Percentiles rank a stretch among this genome's conserved stretches.
These are phyloP conservation scores for Poeciliopsis retropinna DNA, from an alignment of 2,113 vertebrate genomes.

Conservation along the genomic window DNA sequence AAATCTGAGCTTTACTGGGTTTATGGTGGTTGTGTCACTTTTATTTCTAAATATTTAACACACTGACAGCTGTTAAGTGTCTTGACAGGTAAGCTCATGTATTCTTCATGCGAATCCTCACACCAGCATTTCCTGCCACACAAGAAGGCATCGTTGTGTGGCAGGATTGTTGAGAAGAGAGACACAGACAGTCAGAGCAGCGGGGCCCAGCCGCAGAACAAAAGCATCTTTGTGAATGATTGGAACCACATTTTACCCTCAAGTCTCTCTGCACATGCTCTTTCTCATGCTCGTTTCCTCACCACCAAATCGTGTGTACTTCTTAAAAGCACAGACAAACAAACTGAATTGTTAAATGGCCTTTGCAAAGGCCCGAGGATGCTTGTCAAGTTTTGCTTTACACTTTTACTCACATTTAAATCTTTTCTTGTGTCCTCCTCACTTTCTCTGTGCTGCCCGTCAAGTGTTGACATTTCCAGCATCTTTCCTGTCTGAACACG, in stretches of 20 bases:
- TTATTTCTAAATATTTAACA: not conserved
- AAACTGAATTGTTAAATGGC: conserved; percentile 61
- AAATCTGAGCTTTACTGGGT: not conserved
- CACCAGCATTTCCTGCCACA: not conserved
- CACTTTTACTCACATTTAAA: conserved; percentile 33
- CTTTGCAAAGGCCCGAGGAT: not conserved
- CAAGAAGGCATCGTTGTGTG: conserved; percentile 41
- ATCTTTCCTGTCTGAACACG: conserved; percentile 26
- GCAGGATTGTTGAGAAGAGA: conserved; percentile 41
- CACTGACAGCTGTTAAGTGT: not conserved
- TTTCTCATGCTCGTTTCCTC: conserved; percentile 18
- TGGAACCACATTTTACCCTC: conserved; percentile 67
- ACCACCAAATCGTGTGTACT: conserved; percentile 29
- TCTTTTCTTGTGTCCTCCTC: not conserved
- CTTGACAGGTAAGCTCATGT: conserved; percentile 9
- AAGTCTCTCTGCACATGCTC: conserved; percentile 39
- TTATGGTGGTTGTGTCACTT: not conserved
- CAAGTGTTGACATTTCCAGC: conserved; percentile 29
- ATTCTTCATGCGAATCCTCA: not conserved
- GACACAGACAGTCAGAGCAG: conserved; percentile 46
- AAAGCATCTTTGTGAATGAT: conserved; percentile 80
- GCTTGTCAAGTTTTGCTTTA: not conserved
- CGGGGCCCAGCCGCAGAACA: conserved; percentile 72
- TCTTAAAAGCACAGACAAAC: conserved; percentile 66
- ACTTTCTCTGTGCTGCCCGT: not conserved